A percentile compares a stretch with the other conserved stretches of the same genome.
These are phyloP conservation scores for Pinctada fucata DNA, from an alignment of 2,888 invertebrate species.

Conservation along the genomic window DNA sequence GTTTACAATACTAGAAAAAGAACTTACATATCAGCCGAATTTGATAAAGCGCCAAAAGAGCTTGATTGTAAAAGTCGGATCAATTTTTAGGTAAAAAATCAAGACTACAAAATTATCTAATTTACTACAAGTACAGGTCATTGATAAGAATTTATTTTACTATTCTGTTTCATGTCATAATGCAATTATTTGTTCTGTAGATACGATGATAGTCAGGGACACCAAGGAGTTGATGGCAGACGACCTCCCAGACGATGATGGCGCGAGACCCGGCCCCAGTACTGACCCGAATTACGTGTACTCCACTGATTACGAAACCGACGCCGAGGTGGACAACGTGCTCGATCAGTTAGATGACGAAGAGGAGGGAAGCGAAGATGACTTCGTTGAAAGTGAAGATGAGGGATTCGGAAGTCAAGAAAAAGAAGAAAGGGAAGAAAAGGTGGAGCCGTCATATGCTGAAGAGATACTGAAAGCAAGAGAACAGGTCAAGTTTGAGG, in stretches of 20 bases:
- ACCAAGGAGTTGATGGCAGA: slow-evolving; percentile 7
- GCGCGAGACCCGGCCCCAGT: slow-evolving; percentile 10
- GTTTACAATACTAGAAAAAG: no score
- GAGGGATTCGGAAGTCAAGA: neutral
- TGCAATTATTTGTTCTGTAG: neutral
- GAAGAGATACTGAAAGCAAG: neutral
- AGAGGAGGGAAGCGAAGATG: neutral
- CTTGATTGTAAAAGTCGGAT: no score
- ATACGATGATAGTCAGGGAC: neutral
- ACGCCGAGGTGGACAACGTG: neutral
- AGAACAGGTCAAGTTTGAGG: neutral
- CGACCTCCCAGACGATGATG: slow-evolving; percentile 3
- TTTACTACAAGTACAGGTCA: no score
- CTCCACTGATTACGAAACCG: neutral
- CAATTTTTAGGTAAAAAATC: no score
- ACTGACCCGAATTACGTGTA: neutral
- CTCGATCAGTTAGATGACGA: neutral
- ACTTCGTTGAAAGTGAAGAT: neutral
- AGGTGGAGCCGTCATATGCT: neutral
- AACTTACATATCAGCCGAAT: no score
- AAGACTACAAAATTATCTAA: no score
- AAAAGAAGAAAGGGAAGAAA: slow-evolving; percentile 11
- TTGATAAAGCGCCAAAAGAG: no score
- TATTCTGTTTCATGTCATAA: no score
- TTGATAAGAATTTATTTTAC: no score